These are phyloP conservation scores for Brachionus asplanchnoidis DNA, from an alignment of 1,140 invertebrate genomes.

Conservation along the genomic window DNA sequence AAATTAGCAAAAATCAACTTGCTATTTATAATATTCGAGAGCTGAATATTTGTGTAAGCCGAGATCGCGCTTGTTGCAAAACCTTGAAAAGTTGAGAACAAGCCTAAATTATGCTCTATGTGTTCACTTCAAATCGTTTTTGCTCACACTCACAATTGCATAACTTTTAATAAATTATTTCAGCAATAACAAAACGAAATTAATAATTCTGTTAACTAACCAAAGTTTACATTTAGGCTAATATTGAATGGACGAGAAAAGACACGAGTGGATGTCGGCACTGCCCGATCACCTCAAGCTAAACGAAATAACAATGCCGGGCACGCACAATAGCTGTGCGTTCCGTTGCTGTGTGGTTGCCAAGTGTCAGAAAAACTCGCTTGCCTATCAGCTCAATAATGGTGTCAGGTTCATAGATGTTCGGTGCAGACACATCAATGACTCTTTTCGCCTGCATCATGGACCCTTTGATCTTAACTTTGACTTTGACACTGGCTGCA, in stretches of 20 bases:
- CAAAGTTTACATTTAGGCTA: constrained; percentile 18
- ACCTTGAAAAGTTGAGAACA: constrained; percentile 10
- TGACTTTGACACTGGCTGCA: background rate
- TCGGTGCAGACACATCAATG: constrained; percentile 9
- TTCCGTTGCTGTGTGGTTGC: background rate
- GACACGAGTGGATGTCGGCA: constrained; percentile 7
- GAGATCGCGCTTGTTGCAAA: background rate
- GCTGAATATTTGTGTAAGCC: background rate
- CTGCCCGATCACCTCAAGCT: background rate
- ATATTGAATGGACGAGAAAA: background rate
- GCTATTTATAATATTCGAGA: background rate
- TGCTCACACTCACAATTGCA: background rate
- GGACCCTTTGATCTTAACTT: background rate
- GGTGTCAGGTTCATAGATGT: constrained; percentile 17
- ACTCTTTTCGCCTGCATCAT: constrained; percentile 27
- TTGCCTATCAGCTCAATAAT: background rate
- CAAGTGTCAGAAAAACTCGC: constrained; percentile 18
- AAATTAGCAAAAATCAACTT: background rate
- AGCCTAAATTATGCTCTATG: constrained; percentile 19
- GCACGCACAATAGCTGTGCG: constrained; percentile 26
- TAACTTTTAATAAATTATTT: constrained; percentile 32
- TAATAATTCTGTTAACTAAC: background rate
- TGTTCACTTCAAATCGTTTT: background rate
- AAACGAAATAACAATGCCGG: background rate
- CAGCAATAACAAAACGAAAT: background rate